Conservation (phyloP, 2,113 vertebrate species). For the Peromyscus maniculatus region DNA sequence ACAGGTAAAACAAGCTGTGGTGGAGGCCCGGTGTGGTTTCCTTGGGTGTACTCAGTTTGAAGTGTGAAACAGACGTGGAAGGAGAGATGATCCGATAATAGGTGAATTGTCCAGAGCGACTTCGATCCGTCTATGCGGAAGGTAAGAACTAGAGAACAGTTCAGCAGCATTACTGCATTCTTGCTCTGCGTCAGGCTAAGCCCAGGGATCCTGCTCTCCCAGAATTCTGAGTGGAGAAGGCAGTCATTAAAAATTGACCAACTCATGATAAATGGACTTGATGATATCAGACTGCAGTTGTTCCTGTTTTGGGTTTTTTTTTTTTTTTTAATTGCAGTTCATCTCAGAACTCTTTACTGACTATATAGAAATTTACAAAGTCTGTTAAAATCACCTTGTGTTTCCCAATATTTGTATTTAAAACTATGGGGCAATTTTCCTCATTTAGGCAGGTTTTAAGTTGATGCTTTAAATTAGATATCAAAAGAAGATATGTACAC, state of each 20-base stretch:
- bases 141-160: background rate
- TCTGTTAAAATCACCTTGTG: background rate
- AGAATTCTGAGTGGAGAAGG: background rate
- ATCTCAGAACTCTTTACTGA: background rate
- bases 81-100: background rate
- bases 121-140: background rate
- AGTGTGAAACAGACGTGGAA: background rate
- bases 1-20: background rate
- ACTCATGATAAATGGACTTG: background rate
- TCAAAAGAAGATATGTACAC: background rate
- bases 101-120: background rate
- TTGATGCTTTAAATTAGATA: slow-evolving; percentile 8
- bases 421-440: background rate
- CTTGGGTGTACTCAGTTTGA: background rate
- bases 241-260: slow-evolving; percentile 2
- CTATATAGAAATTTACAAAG: background rate
- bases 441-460: background rate
- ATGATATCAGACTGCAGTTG: background rate
- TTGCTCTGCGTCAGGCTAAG: background rate
- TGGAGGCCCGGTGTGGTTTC: background rate
- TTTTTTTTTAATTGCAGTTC: background rate
- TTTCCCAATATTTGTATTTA: slow-evolving; percentile 22
- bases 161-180: background rate
- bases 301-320: background rate
- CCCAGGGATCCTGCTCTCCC: background rate